Evolutionary conservation across 2,797 vertebrate genomes (phyloP).

Genomic region (Hypotaenidia philippensis): DNA sequence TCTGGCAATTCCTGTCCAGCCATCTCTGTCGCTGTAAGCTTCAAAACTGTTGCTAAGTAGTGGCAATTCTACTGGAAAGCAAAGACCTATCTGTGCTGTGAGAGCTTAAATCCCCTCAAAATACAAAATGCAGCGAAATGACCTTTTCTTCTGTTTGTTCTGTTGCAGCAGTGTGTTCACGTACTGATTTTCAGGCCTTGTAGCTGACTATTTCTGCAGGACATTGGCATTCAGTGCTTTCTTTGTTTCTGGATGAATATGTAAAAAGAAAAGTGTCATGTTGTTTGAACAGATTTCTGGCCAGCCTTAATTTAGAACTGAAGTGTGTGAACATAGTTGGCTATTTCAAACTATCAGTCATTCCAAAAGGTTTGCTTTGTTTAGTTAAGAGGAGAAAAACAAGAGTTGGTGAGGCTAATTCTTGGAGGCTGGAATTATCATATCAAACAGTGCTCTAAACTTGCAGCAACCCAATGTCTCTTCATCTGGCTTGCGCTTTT

Average conservation of each 20-base stretch:
- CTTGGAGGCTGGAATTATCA: conserved; percentile 51
- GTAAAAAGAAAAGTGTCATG: conserved; percentile 29
- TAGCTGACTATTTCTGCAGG: conserved; percentile 13
- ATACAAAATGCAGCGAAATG: conserved; percentile 47
- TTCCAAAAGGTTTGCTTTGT: conserved; percentile 26
- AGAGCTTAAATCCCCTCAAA: conserved; percentile 27
- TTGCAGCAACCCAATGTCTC: conserved; percentile 21
- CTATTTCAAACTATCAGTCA: conserved; percentile 22
- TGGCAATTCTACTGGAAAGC: conserved; percentile 30
- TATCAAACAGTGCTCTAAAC: conserved; percentile 38
- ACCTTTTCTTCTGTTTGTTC: conserved; percentile 52
- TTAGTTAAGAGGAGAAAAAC: conserved; percentile 9
- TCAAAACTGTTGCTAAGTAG: background rate
- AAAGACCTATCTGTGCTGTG: background rate
- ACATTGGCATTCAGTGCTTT: conserved; percentile 7
- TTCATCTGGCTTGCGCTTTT: conserved; percentile 35
- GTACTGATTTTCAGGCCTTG: conserved; percentile 44
- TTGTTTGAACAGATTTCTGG: conserved; percentile 32
- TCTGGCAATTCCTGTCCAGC: background rate
- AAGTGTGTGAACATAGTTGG: background rate
- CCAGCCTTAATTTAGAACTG: background rate
- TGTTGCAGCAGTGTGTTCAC: background rate
- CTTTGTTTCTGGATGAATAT: conserved; percentile 21
- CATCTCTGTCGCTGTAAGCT: background rate
- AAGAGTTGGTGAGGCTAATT: conserved; percentile 34